Evolutionary conservation across 2,888 invertebrate genomes (phyloP).

Genomic region (Mythimna albipuncta): DNA sequence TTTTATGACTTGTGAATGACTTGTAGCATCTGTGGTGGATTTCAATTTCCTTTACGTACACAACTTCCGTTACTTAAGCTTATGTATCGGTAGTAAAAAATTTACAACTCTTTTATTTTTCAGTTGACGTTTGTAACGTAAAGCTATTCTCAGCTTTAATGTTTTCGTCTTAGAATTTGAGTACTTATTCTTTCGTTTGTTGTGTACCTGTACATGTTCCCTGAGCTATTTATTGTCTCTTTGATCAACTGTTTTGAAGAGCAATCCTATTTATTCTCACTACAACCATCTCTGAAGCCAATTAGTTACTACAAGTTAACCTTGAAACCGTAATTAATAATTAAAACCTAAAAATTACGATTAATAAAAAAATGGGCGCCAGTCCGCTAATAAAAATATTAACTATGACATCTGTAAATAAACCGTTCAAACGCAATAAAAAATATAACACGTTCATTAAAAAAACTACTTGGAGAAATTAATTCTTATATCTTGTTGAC

Average conservation of each 20-base stretch:
- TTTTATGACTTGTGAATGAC: conserved; percentile 87
- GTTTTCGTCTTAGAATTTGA: conserved; percentile 11
- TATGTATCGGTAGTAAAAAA: conserved; percentile 86
- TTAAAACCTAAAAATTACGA: conserved; percentile 20
- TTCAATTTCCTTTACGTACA: conserved; percentile 87
- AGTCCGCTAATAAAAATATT: conserved; percentile 38
- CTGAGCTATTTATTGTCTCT: neutral
- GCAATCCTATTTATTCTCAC: neutral
- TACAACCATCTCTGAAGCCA: neutral
- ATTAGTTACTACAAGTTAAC: neutral
- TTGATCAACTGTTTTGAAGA: neutral
- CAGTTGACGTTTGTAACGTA: conserved; percentile 71
- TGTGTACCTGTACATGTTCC: neutral
- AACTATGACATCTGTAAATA: conserved; percentile 31
- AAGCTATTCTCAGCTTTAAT: conserved; percentile 45
- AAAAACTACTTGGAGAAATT: conserved; percentile 56
- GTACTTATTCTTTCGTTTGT: neutral
- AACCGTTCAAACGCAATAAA: conserved; percentile 55
- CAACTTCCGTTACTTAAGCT: conserved; percentile 83
- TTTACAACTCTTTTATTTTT: conserved; percentile 78
- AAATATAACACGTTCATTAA: conserved; percentile 53
- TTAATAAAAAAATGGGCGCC: conserved; percentile 30
- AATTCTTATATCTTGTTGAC: conserved; percentile 67
- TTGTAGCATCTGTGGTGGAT: conserved; percentile 87
- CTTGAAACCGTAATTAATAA: conserved; percentile 4